These are phyloP conservation scores for Parazoanthus atlanticus DNA, from an alignment of 92 coral and sea anemone genomes.

Conservation along the genomic window DNA sequence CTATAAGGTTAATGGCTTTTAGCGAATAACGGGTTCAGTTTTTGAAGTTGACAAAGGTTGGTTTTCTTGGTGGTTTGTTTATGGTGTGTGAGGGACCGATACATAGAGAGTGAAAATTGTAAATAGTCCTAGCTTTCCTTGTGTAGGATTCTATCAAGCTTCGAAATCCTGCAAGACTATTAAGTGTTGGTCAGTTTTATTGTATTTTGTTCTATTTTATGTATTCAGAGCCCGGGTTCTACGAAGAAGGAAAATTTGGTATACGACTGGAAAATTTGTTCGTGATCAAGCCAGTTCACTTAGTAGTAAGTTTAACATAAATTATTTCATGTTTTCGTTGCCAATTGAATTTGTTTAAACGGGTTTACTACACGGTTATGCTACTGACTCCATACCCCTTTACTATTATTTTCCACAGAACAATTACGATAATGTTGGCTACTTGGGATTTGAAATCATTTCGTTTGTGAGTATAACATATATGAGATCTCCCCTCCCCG, in stretches of 20 bases:
- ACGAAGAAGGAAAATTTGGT: constrained; percentile 22
- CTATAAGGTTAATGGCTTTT: no score
- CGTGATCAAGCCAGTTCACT: constrained; percentile 27
- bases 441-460: constrained; percentile 49
- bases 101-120: no score
- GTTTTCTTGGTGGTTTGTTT: no score
- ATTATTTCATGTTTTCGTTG: neutral
- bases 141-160: no score
- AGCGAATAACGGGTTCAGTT: no score
- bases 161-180: no score
- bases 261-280: constrained; percentile 48
- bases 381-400: neutral
- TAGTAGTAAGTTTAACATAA: constrained; percentile 15
- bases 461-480: constrained; percentile 48
- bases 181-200: neutral
- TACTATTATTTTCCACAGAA: constrained; percentile 25
- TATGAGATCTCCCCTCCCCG: no score
- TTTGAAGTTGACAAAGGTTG: no score
- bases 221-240: constrained; percentile 42
- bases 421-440: constrained; percentile 46
- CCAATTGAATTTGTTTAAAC: neutral
- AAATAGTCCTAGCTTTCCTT: no score
- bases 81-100: no score
- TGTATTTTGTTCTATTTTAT: neutral
- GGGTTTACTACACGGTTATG: neutral